phyloP scores from a whole-genome alignment of 2,797 vertebrate genomes.

The Echiichthys vipera region DNA sequence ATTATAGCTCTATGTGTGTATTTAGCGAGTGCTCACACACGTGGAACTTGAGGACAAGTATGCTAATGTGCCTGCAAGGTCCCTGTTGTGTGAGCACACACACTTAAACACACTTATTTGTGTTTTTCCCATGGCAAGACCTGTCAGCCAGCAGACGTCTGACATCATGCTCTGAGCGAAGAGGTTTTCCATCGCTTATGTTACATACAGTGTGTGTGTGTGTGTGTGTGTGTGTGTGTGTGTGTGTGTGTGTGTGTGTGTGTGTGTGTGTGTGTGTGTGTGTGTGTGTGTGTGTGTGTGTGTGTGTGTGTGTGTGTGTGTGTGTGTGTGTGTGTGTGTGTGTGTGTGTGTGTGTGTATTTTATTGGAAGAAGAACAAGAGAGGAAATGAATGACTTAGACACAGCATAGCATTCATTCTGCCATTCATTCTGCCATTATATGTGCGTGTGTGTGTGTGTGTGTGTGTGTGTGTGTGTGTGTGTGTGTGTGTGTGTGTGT shows the following conservation, averaged over 20 bases:
- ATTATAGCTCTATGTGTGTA: constrained; percentile 22
- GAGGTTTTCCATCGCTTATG: constrained; percentile 62
- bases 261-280: constrained; percentile 21
- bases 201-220: constrained; percentile 22
- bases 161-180: constrained; percentile 69
- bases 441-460: constrained; percentile 31
- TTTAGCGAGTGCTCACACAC: constrained; percentile 26
- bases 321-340: no score
- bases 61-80: constrained; percentile 33
- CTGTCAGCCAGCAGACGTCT: constrained; percentile 69
- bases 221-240: constrained; percentile 24
- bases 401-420: no score
- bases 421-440: no score
- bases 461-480: constrained; percentile 31
- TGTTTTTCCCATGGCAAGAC: constrained; percentile 72
- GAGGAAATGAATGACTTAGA: no score
- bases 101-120: constrained; percentile 36
- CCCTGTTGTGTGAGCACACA: constrained; percentile 31
- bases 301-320: no score
- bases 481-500: constrained; percentile 21
- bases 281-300: constrained; percentile 27
- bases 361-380: no score
- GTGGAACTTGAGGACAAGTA: constrained; percentile 17
- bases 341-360: no score
- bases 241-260: constrained; percentile 33